A percentile compares a stretch with the other conserved stretches of the same genome.
These are phyloP conservation scores for Tiliacea aurago DNA, from an alignment of 2,888 invertebrate genomes.

Conservation along the genomic window DNA sequence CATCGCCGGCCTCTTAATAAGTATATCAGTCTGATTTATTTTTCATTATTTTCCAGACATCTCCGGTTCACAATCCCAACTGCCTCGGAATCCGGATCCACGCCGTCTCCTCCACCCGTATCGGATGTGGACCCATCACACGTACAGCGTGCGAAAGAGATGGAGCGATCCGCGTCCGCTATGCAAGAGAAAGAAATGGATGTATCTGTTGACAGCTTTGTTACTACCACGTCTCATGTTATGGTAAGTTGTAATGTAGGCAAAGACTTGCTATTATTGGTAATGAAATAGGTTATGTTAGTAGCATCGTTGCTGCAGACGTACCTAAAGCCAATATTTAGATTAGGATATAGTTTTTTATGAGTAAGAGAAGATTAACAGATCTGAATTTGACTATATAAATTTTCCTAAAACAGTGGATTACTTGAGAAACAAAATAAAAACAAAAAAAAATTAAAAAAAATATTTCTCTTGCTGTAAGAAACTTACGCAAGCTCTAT, in stretches of 20 bases:
- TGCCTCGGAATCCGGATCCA: constrained; percentile 78
- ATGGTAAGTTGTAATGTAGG: constrained; percentile 67
- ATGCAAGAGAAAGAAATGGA: constrained; percentile 68
- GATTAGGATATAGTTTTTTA: no score
- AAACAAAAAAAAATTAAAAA: no score
- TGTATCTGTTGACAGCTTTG: constrained; percentile 70
- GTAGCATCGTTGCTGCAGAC: not conserved
- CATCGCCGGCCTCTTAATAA: no score
- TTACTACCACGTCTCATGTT: constrained; percentile 74
- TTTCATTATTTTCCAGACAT: constrained; percentile 70
- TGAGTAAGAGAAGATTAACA: no score
- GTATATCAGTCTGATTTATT: not conserved
- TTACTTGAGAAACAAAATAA: no score
- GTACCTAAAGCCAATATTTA: not conserved
- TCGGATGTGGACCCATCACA: not conserved
- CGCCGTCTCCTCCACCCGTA: constrained; percentile 72
- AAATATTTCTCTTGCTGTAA: no score
- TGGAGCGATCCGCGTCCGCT: constrained; percentile 58
- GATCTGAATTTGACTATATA: no score
- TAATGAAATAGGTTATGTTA: not conserved
- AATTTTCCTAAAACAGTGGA: no score
- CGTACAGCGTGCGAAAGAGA: constrained; percentile 55
- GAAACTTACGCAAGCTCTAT: no score
- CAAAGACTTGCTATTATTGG: not conserved
- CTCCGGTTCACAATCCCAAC: constrained; percentile 86